Evolutionary conservation across 2,797 vertebrate species (phyloP), one percentile per base, ranked within the genome.

Genomic region (Podarcis lilfordi): DNA sequence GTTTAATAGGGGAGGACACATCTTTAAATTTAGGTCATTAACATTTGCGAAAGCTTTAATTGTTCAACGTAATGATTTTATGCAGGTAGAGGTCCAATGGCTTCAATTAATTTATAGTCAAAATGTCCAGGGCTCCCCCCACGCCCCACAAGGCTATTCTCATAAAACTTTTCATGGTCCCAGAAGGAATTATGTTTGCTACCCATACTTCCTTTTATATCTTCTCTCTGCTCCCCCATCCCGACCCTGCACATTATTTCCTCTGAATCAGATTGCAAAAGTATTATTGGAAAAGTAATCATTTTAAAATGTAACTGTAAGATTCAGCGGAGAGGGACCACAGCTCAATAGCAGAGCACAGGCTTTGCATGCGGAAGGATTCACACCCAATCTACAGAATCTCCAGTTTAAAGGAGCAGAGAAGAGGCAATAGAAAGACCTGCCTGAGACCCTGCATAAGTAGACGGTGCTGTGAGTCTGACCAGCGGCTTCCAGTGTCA

Each of bases 41-140:
- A 86, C 84, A 91, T 91, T 95, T 86, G 93, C 93, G 91, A 89
- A 91, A 86, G 92, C 92, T 95, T 94, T 94, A 95, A 93, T 95
- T 93, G 91, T 95, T 95, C 78, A 79, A 75, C 71, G 59, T 88
- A 74, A 86, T 79, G 93, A 90, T 94, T 94, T 94, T 94, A 93
- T 95, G 79, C 93, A 93, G 91, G 88, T 86, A 93, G 93, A 91
- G 82, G 85, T 92, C 94, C 59, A 84, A 77, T 93, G 92, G 92
- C 74, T 92, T 94, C 89, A 88, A 84, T 92, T 95, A 92, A 89
- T 95, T 94, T 92, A 84, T 87, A 88, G 94, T 94, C 87, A 85
- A 77, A 85, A 77, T 0, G 3, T 93, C 91, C 71, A 83, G 91
- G 90, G 86, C 86, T 91, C 86, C 95, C 15, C 59, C 59, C 59